A percentile compares a stretch with the other conserved stretches of the same genome.
Evolutionary conservation across 2,113 vertebrate species (phyloP).

Genomic region (Delphinapterus leucas): DNA sequence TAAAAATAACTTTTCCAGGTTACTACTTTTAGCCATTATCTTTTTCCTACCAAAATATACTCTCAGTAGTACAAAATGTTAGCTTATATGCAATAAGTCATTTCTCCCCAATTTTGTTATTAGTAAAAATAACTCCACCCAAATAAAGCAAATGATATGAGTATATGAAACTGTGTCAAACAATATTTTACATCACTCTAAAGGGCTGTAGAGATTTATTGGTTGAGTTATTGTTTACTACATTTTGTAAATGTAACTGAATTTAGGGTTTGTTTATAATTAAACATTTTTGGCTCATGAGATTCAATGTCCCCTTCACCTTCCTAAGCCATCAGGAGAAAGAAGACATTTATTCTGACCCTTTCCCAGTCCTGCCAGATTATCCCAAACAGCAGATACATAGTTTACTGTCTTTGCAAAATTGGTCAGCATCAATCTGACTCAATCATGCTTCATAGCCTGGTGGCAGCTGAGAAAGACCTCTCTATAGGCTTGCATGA

Average conservation of each 20-base stretch:
- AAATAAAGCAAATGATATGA: conserved; percentile 56
- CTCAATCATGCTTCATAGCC: neutral
- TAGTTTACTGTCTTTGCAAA: neutral
- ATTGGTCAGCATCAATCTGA: neutral
- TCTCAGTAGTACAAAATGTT: conserved; percentile 73
- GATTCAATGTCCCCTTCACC: neutral
- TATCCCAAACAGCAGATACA: neutral
- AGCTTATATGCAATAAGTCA: conserved; percentile 50
- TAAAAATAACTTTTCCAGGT: conserved; percentile 68
- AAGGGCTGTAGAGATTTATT: neutral
- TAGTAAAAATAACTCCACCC: conserved; percentile 64
- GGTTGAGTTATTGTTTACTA: neutral
- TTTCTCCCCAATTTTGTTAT: conserved; percentile 47
- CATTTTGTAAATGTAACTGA: neutral
- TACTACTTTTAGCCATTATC: conserved; percentile 69
- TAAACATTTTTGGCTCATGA: neutral
- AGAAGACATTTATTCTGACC: neutral
- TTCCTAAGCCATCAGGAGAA: neutral
- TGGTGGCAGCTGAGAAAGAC: neutral
- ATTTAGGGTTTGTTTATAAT: neutral
- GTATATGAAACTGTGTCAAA: conserved; percentile 27
- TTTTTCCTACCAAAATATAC: conserved; percentile 73
- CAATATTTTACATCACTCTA: neutral
- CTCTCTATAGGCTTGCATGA: neutral
- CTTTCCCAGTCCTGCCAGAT: neutral